Evolutionary conservation across 1,140 invertebrate genomes (phyloP).

Genomic region (Hirudo medicinalis): DNA sequence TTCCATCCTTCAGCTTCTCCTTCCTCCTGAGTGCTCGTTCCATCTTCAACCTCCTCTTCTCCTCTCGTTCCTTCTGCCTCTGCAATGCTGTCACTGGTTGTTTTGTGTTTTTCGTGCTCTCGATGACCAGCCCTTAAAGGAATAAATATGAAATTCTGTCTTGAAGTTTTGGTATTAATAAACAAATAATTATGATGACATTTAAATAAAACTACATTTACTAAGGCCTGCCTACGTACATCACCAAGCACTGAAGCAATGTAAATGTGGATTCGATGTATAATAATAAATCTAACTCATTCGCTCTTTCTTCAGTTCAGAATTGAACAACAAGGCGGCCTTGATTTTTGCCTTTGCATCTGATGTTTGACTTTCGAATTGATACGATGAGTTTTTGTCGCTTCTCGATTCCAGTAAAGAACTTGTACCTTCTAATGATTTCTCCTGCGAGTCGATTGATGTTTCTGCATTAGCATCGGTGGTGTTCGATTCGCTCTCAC

Average conservation of each 20-base stretch:
- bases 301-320: conserved; percentile 29
- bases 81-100: conserved; percentile 25
- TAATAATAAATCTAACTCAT: conserved; percentile 24
- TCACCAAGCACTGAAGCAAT: no score
- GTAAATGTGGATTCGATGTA: no score
- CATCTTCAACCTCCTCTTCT: conserved; percentile 34
- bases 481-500: no score
- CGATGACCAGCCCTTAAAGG: background rate
- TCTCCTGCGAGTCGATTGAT: no score
- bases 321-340: conserved; percentile 30
- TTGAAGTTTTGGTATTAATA: background rate
- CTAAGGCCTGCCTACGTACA: no score
- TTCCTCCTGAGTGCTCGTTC: conserved; percentile 32
- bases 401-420: no score
- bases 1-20: conserved; percentile 28
- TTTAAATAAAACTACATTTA: background rate
- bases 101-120: background rate
- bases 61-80: conserved; percentile 37
- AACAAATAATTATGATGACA: background rate
- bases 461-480: no score
- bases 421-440: no score
- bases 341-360: conserved; percentile 36
- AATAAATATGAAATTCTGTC: background rate
- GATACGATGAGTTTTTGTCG: no score
- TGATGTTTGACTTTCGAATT: background rate